Conservation (phyloP, 2,888 invertebrate genomes). For the Dryobotodes eremita region DNA sequence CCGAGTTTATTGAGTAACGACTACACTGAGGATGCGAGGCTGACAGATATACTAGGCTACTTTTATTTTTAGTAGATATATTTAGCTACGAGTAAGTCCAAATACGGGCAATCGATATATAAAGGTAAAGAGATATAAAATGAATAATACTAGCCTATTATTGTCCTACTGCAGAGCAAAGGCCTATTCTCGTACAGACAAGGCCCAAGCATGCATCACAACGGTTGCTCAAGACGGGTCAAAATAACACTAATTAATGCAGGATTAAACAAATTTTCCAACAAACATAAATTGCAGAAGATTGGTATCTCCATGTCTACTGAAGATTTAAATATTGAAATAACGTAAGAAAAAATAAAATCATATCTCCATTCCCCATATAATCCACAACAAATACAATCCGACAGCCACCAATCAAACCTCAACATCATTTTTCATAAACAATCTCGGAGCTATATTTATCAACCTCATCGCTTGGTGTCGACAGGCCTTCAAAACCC, state of each 20-base stretch:
- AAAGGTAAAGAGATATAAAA: not conserved
- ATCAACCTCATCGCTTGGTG: constrained; percentile 58
- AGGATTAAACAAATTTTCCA: too few species aligned
- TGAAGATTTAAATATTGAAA: not conserved
- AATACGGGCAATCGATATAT: not conserved
- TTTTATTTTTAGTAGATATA: not conserved
- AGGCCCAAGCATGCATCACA: too few species aligned
- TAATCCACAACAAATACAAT: not conserved
- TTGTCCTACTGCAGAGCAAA: too few species aligned
- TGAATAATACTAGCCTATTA: too few species aligned
- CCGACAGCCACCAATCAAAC: constrained; percentile 7
- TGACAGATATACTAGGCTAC: constrained; percentile 8
- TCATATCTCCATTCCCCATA: not conserved
- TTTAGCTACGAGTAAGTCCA: not conserved
- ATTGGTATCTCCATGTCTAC: not conserved
- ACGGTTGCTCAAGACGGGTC: too few species aligned
- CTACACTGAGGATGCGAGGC: constrained; percentile 38
- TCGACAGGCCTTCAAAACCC: constrained; percentile 38
- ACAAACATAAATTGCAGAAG: not conserved
- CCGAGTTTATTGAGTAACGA: constrained; percentile 56
- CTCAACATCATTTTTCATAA: constrained; percentile 48
- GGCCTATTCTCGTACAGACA: too few species aligned
- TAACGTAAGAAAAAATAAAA: not conserved
- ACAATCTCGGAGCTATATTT: constrained; percentile 42
- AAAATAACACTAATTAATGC: too few species aligned